A percentile compares a stretch with the other conserved stretches of the same genome.
Conservation (phyloP, 2,113 vertebrate genomes). For the Odocoileus hemionus region DNA sequence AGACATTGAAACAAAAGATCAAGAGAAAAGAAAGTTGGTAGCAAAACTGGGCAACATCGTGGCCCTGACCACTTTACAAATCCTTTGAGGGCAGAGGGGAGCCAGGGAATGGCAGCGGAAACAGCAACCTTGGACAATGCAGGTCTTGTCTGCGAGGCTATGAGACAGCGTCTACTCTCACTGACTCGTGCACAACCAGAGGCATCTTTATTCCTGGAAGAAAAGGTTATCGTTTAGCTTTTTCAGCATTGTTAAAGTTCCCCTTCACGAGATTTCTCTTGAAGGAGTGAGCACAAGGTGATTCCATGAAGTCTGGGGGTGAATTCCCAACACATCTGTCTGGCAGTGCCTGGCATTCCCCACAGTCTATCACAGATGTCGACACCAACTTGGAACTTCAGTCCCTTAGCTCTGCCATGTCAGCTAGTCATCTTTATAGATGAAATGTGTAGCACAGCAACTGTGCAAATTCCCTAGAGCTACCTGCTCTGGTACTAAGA, state of each 20-base stretch:
- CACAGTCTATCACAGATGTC: not conserved
- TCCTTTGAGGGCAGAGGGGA: not conserved
- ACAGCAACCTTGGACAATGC: slow-evolving; percentile 32
- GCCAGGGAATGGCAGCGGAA: slow-evolving; percentile 7
- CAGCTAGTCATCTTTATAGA: not conserved
- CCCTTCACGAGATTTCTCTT: not conserved
- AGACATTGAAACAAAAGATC: slow-evolving; percentile 59
- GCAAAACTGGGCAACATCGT: slow-evolving; percentile 41
- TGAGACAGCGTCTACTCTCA: not conserved
- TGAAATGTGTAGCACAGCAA: not conserved
- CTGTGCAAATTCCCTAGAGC: not conserved
- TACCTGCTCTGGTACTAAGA: not conserved
- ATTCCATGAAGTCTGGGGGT: not conserved
- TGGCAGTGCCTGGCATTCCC: not conserved
- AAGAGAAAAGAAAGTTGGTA: slow-evolving; percentile 58
- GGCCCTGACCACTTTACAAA: not conserved
- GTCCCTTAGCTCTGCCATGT: not conserved
- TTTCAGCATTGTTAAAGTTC: not conserved
- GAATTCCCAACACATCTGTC: not conserved
- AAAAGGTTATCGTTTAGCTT: not conserved
- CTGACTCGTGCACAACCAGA: not conserved
- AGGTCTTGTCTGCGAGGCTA: slow-evolving; percentile 52
- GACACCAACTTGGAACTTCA: not conserved
- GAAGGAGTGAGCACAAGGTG: not conserved
- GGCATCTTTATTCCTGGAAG: not conserved